phyloP scores from a whole-genome alignment of 2,113 vertebrate species.

The Saccopteryx bilineata region DNA sequence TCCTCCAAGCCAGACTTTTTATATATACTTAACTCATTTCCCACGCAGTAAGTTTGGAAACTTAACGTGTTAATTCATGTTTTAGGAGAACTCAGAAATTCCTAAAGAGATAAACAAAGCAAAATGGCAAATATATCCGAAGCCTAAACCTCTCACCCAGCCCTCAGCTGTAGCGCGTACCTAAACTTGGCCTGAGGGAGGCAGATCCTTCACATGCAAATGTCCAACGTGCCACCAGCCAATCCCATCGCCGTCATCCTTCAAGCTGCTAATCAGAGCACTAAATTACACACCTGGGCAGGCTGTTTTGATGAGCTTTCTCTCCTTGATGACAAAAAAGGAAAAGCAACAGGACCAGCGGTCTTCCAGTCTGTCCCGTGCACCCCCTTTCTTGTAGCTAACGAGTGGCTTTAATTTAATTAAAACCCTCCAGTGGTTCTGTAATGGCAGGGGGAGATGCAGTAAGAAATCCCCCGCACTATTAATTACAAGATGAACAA shows the following conservation, averaged over 20 bases:
- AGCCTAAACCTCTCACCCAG: slow-evolving; percentile 27
- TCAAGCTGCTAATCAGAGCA: not conserved
- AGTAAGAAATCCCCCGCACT: not conserved
- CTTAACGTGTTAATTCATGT: slow-evolving; percentile 47
- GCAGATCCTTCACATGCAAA: not conserved
- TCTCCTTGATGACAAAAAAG: not conserved
- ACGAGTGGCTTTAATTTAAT: slow-evolving; percentile 70
- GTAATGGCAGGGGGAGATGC: not conserved
- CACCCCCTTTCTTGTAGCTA: not conserved
- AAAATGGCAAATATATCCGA: slow-evolving; percentile 44
- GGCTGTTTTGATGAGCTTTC: slow-evolving; percentile 3
- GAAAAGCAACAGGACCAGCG: not conserved
- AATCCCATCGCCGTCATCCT: not conserved
- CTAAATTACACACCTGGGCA: not conserved
- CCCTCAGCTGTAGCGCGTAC: not conserved
- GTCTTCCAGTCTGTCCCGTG: not conserved
- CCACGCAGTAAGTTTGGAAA: slow-evolving; percentile 14
- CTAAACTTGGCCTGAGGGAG: not conserved
- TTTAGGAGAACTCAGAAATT: slow-evolving; percentile 18
- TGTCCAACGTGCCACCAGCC: not conserved
- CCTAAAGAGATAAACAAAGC: not conserved
- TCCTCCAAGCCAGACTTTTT: not conserved
- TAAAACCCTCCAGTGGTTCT: not conserved
- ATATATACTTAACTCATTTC: not conserved
- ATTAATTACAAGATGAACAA: not conserved